These are phyloP conservation scores for Zophobas atratus DNA, from an alignment of 1,140 invertebrate genomes.

Conservation along the genomic window DNA sequence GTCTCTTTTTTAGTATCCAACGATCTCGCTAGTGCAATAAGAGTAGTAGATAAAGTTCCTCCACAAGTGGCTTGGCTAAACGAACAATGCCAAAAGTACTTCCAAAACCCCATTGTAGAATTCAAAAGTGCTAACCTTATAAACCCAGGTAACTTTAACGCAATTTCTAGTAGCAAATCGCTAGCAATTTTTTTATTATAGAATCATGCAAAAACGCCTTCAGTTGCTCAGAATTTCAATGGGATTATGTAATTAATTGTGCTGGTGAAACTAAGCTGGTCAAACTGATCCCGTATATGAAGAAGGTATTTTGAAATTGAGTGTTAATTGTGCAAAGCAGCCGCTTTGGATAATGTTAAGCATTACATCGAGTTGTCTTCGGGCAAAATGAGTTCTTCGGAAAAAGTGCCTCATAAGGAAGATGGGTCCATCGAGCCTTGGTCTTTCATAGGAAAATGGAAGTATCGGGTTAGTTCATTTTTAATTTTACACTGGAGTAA, in stretches of 20 bases:
- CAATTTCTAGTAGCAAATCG: conserved; percentile 13
- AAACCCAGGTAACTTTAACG: conserved; percentile 78
- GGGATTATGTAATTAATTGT: conserved; percentile 90
- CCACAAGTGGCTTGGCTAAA: conserved; percentile 93
- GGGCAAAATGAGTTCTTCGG: conserved; percentile 84
- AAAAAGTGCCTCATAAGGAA: conserved; percentile 86
- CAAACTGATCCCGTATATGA: conserved; percentile 91
- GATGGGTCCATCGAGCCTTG: conserved; percentile 83
- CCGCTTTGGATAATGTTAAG: conserved; percentile 78
- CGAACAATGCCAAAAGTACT: conserved; percentile 78
- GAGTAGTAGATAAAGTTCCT: conserved; percentile 93
- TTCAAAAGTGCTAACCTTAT: conserved; percentile 94
- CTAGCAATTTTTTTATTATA: conserved; percentile 64
- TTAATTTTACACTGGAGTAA: no score
- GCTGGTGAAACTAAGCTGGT: conserved; percentile 90
- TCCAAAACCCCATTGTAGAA: conserved; percentile 83
- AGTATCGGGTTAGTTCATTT: conserved; percentile 67
- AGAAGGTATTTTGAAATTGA: conserved; percentile 90
- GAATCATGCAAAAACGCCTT: conserved; percentile 86
- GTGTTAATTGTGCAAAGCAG: conserved; percentile 86
- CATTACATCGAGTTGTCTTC: conserved; percentile 89
- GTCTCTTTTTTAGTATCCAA: conserved; percentile 86
- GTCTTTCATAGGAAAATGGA: conserved; percentile 88
- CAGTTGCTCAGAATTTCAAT: conserved; percentile 72
- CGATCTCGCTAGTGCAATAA: conserved; percentile 81